Evolutionary conservation across 2,888 invertebrate species (phyloP).

Genomic region (Mimumesa dahlbomi): DNA sequence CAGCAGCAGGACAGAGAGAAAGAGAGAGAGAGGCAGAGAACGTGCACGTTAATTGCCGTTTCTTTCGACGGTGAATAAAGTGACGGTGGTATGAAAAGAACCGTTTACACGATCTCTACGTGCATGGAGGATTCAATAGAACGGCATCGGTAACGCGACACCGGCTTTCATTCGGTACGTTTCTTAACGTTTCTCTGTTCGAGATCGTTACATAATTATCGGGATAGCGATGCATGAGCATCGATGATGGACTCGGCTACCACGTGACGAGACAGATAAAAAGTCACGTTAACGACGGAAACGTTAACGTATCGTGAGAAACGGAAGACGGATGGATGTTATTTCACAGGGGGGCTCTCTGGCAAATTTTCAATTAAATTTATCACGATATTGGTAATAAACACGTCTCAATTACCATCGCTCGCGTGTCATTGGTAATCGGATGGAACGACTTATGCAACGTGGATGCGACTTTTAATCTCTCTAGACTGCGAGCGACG

Average conservation of each 20-base stretch:
- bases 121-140: constrained; percentile 17
- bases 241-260: neutral
- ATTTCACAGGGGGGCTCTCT: no score
- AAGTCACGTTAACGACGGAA: no score
- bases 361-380: no score
- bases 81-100: constrained; percentile 8
- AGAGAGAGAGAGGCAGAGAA: no score
- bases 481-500: no score
- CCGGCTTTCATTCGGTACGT: constrained; percentile 2
- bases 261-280: neutral
- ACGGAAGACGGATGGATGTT: no score
- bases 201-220: constrained; percentile 39
- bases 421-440: constrained; percentile 24
- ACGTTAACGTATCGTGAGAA: no score
- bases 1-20: no score
- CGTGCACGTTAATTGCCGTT: constrained; percentile 29
- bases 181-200: constrained; percentile 10
- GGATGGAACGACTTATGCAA: constrained; percentile 20
- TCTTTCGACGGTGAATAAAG: constrained; percentile 20
- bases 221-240: constrained; percentile 12
- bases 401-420: no score
- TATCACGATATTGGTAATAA: no score
- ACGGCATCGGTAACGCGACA: constrained; percentile 4
- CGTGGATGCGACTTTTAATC: constrained; percentile 9
- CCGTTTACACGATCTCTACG: constrained; percentile 32